phyloP scores from a whole-genome alignment of 2,888 invertebrate genomes.

The Plagodis dolabraria region DNA sequence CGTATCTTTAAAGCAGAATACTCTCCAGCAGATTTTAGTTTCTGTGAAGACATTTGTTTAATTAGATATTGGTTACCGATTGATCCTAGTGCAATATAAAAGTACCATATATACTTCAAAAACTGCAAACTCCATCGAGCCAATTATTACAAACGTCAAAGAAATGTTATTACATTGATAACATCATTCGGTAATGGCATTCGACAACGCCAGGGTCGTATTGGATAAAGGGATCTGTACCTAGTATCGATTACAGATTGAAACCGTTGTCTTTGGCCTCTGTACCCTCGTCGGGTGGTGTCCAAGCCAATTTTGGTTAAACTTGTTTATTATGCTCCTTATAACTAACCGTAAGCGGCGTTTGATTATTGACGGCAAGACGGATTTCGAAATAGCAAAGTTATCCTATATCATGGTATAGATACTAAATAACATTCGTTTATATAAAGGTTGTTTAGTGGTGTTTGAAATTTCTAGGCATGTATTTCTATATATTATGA shows the following conservation, averaged over 20 bases:
- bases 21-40: no score
- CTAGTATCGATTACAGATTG: constrained; percentile 57
- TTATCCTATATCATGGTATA: no score
- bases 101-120: background rate
- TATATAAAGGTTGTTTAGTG: no score
- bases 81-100: no score
- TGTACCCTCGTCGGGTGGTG: constrained; percentile 60
- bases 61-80: no score
- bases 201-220: constrained; percentile 45
- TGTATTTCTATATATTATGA: no score
- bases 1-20: no score
- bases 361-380: background rate
- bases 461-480: no score
- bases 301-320: constrained; percentile 56
- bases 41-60: no score
- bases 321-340: constrained; percentile 42
- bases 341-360: background rate
- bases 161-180: constrained; percentile 45
- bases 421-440: no score
- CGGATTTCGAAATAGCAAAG: background rate
- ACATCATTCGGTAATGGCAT: constrained; percentile 46
- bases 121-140: background rate
- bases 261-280: constrained; percentile 46
- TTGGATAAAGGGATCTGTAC: constrained; percentile 51
- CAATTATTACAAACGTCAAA: constrained; percentile 21